Percentiles rank a stretch among this genome's conserved stretches.
phyloP scores from a whole-genome alignment of 2,797 vertebrate species.

The Takifugu rubripes region DNA sequence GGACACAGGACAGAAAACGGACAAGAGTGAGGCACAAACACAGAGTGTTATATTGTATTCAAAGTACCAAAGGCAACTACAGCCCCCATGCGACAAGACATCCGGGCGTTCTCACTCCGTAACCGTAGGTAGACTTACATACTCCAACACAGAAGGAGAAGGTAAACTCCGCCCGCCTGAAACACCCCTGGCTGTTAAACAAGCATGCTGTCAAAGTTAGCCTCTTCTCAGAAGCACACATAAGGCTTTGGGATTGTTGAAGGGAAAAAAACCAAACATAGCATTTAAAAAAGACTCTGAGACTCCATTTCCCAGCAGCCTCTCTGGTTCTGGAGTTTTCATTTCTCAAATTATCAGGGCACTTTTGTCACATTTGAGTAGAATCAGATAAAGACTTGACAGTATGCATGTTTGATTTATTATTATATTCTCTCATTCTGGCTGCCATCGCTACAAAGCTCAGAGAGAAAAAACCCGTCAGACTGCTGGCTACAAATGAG shows the following conservation, averaged over 20 bases:
- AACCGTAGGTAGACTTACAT: constrained; percentile 15
- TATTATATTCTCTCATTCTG: constrained; percentile 9
- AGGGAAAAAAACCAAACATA: constrained; percentile 34
- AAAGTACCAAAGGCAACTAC: constrained; percentile 65
- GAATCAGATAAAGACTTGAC: background rate
- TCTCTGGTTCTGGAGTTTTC: constrained; percentile 36
- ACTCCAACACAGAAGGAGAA: background rate
- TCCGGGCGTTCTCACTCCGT: constrained; percentile 35
- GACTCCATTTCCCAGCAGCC: constrained; percentile 55
- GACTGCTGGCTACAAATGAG: constrained; percentile 41
- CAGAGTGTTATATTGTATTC: constrained; percentile 49
- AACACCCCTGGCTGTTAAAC: constrained; percentile 38
- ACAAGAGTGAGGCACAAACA: constrained; percentile 29
- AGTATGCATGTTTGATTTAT: constrained; percentile 9
- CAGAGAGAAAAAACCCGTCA: constrained; percentile 15
- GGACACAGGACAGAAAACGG: constrained; percentile 23
- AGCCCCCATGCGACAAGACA: constrained; percentile 67
- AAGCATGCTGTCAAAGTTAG: constrained; percentile 27
- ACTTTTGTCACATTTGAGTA: background rate
- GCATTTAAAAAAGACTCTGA: constrained; percentile 17
- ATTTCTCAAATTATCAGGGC: constrained; percentile 8
- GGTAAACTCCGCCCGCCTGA: constrained; percentile 25
- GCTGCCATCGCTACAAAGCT: constrained; percentile 11
- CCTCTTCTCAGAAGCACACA: constrained; percentile 57
- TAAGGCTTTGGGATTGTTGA: constrained; percentile 70